These are phyloP conservation scores for Calliopum simillimum DNA, from an alignment of 2,888 invertebrate species.

Conservation along the genomic window DNA sequence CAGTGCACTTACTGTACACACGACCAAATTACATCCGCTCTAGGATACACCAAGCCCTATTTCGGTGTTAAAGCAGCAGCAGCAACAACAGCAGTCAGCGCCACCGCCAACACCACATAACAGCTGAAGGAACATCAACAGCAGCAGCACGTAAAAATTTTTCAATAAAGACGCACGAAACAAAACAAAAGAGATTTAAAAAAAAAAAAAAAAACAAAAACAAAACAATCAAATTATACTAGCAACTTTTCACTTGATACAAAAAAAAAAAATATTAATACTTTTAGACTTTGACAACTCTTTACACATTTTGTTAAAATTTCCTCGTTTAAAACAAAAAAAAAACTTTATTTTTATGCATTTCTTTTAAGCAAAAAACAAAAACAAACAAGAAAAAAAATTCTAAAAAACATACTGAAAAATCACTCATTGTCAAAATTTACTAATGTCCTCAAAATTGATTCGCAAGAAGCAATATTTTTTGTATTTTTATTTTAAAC, in stretches of 20 bases:
- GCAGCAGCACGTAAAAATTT: conserved; percentile 33
- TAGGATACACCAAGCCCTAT: conserved; percentile 60
- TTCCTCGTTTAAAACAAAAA: background rate
- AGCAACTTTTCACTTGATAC: background rate
- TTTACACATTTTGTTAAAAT: background rate
- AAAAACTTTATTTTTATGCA: background rate
- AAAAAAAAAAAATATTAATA: background rate
- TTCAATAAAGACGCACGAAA: conserved; percentile 27
- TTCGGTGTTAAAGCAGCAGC: conserved; percentile 26
- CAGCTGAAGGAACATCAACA: conserved; percentile 3
- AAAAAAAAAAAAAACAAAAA: background rate
- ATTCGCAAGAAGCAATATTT: conserved; percentile 32
- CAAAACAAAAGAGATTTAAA: conserved; percentile 15
- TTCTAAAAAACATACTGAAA: background rate
- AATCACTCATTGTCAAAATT: conserved; percentile 30
- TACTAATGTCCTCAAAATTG: conserved; percentile 40
- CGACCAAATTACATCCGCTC: conserved; percentile 65
- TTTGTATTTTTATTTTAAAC: conserved; percentile 46
- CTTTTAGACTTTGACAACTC: background rate
- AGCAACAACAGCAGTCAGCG: conserved; percentile 7
- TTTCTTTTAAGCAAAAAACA: too few relatives aligned
- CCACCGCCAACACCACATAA: conserved; percentile 4
- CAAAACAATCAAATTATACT: background rate
- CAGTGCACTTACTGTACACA: conserved; percentile 65
- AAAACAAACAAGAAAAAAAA: too few relatives aligned